Base-by-base conservation (phyloP, 2,888 invertebrate genomes). In the Andrena bicolor region DNA sequence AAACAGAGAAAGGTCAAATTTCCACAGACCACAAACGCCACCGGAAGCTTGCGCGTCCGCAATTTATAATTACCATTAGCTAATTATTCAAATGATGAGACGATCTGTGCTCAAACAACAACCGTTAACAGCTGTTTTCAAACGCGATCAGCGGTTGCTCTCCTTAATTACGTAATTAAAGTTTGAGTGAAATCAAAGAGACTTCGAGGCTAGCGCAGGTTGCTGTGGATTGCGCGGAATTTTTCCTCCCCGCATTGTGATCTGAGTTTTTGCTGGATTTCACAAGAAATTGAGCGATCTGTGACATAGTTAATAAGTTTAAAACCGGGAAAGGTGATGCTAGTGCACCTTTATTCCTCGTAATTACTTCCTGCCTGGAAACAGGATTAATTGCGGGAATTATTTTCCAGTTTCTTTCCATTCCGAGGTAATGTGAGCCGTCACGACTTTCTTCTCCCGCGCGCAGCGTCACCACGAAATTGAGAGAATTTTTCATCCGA, bases 301-400 rank as follows among this genome's bases (percentile, higher is more conserved):
- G 35, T 32, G 28, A 23, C 7, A 13, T 16, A 41, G 28, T 48
- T 68, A 68, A 78, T 66, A 63, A 77, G 51, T 65, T 70, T 65
- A 66, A 26, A 26, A 2, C 35, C 4, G 13, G 53, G 2, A 32
- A 68, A 61, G 30, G n/a, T 2, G 28, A 60, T 16, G 32, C 35
- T 13, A 30, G 51, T 1, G 2, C 20, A 20, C 20, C 23, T 51
- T 35, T 69, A 64, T n/a, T 56, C 35, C 35, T 7, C 26, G 32
- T 78, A 78, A 80, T 78, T 80, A 80, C 72, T 63, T 80, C n/a
- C 23, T 6, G n/a, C 26, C 16, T 10, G 23, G 66, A 26, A 72
- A 35, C 26, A 32, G 61, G 66, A 66, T 71, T 80, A 78, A 80
- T 72, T 71, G 28, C 61, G 23, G 13, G n/a, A 56, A 30, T 48